phyloP scores from a whole-genome alignment of 2,888 invertebrate genomes.

The Thyatira batis region DNA sequence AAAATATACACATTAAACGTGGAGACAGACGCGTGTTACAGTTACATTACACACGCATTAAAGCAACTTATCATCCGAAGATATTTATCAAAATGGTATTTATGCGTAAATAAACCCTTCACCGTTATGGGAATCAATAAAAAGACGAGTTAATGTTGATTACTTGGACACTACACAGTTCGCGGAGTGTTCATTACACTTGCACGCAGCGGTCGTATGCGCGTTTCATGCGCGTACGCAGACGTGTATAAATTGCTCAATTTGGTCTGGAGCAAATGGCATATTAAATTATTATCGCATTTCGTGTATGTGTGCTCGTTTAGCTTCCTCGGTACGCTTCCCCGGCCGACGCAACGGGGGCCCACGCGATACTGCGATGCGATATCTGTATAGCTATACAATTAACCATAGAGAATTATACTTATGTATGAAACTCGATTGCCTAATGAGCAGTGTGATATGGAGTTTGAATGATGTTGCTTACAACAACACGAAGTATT shows the following conservation, averaged over 20 bases:
- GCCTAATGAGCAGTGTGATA: background rate
- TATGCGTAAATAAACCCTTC: slow-evolving; percentile 2
- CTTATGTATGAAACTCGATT: background rate
- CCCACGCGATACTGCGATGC: slow-evolving; percentile 14
- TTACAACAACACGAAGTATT: too few relatives aligned
- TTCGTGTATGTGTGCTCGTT: slow-evolving; percentile 44
- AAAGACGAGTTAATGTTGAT: slow-evolving; percentile 39
- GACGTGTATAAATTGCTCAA: slow-evolving; percentile 77
- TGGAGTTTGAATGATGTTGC: background rate
- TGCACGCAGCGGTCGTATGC: slow-evolving; percentile 25
- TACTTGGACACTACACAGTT: slow-evolving; percentile 43
- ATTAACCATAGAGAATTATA: background rate
- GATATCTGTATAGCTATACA: background rate
- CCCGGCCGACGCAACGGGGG: slow-evolving; percentile 48
- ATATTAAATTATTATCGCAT: slow-evolving; percentile 71
- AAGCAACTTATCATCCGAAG: background rate
- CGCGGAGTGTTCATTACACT: slow-evolving; percentile 34
- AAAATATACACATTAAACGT: background rate
- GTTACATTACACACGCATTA: background rate
- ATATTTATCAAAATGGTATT: background rate
- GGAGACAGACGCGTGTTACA: background rate
- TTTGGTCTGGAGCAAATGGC: slow-evolving; percentile 66
- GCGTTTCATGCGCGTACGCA: slow-evolving; percentile 41
- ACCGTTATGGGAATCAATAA: slow-evolving; percentile 3
- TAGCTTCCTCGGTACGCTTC: slow-evolving; percentile 65